Conservation (phyloP, 2,113 vertebrate genomes). For the Psephotus haematonotus region DNA sequence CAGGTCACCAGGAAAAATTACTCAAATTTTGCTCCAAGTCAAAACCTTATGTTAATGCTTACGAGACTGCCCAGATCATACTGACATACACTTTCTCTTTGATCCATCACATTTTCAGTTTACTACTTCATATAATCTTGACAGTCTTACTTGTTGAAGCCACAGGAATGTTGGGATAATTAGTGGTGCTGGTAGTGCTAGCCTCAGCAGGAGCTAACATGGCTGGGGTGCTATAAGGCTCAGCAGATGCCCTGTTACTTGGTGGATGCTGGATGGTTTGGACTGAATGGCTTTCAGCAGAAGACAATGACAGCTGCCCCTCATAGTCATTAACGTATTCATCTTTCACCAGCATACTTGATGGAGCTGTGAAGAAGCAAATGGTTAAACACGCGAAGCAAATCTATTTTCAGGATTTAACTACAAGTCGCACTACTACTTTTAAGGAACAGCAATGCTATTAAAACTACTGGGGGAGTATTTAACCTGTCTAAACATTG, state of each 20-base stretch:
- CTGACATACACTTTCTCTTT: background rate
- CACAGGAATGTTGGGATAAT: conserved; percentile 88
- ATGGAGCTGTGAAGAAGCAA: conserved; percentile 74
- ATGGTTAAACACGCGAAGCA: background rate
- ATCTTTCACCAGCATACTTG: conserved; percentile 89
- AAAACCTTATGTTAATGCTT: background rate
- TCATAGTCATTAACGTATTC: conserved; percentile 91
- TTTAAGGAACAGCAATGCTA: background rate
- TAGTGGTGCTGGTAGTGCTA: conserved; percentile 82
- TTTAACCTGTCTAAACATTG: background rate
- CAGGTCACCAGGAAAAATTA: background rate
- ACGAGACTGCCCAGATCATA: background rate
- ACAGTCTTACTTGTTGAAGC: conserved; percentile 90
- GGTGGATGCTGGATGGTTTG: conserved; percentile 94
- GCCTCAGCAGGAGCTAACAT: conserved; percentile 86
- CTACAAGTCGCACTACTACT: background rate
- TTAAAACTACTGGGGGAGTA: background rate
- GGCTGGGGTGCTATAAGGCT: conserved; percentile 83
- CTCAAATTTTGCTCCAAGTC: background rate
- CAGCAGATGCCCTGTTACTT: conserved; percentile 79
- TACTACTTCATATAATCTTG: background rate
- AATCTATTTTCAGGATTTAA: background rate
- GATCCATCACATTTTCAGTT: background rate
- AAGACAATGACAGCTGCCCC: conserved; percentile 80
- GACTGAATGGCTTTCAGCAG: conserved; percentile 86